These are phyloP conservation scores for Troides oblongomaculatus DNA, from an alignment of 2,888 invertebrate species.

Conservation along the genomic window DNA sequence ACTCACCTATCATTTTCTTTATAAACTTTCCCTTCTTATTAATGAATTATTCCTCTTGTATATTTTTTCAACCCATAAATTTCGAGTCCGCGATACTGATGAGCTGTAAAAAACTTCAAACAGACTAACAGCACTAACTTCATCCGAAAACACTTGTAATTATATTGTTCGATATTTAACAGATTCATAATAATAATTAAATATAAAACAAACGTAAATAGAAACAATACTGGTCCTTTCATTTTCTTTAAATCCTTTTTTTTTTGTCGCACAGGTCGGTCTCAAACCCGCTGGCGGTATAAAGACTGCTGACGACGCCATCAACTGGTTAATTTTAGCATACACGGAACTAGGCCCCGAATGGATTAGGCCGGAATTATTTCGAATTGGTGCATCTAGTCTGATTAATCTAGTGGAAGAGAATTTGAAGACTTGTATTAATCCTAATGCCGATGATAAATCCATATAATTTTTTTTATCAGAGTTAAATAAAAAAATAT, in stretches of 20 bases:
- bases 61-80: too few relatives aligned
- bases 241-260: not conserved
- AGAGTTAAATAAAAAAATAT: too few relatives aligned
- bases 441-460: too few relatives aligned
- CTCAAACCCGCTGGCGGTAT: conserved; percentile 99
- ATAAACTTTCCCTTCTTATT: too few relatives aligned
- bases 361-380: conserved; percentile 90
- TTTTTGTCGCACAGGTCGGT: conserved; percentile 84
- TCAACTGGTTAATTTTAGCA: conserved; percentile 92
- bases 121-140: too few relatives aligned
- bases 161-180: too few relatives aligned
- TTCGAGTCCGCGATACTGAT: too few relatives aligned
- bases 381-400: conserved; percentile 97
- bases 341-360: conserved; percentile 90
- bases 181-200: not conserved
- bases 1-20: too few relatives aligned
- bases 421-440: conserved; percentile 57
- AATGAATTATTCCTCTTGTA: too few relatives aligned
- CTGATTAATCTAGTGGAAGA: conserved; percentile 89
- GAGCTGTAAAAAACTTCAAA: too few relatives aligned
- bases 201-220: not conserved
- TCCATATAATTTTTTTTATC: too few relatives aligned
- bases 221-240: not conserved
- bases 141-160: too few relatives aligned
- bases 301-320: conserved; percentile 89